Evolutionary conservation across 2,113 vertebrate genomes (phyloP).

Genomic region (Chiloscyllium plagiosum): DNA sequence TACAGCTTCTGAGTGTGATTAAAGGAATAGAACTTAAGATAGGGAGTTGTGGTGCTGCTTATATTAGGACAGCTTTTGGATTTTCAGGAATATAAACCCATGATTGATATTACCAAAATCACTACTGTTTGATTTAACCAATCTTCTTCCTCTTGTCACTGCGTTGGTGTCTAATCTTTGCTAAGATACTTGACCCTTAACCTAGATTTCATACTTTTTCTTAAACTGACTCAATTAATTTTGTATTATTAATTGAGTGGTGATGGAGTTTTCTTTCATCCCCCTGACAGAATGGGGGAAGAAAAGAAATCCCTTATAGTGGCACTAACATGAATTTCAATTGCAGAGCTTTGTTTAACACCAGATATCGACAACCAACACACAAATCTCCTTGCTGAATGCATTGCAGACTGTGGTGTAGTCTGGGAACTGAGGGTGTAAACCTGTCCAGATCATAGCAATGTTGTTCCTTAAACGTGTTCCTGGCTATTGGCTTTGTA

Average conservation of each 20-base stretch:
- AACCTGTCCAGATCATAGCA: not conserved
- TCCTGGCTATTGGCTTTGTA: not conserved
- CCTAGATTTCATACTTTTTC: not conserved
- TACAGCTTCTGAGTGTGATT: too few species aligned
- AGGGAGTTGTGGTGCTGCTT: not conserved
- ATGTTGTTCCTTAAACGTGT: not conserved
- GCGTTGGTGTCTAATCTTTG: not conserved
- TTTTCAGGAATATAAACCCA: not conserved
- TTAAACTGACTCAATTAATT: not conserved
- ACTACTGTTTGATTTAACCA: slow-evolving; percentile 19
- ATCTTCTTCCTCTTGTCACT: not conserved
- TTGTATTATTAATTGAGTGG: not conserved
- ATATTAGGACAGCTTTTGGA: not conserved
- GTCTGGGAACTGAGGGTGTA: slow-evolving; percentile 11
- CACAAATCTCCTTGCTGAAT: not conserved
- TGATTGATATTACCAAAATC: not conserved
- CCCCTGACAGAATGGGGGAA: not conserved
- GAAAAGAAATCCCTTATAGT: not conserved
- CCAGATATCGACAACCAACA: not conserved
- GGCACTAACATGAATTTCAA: slow-evolving; percentile 5
- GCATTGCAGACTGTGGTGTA: slow-evolving; percentile 28
- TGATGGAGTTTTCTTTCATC: not conserved
- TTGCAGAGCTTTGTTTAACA: slow-evolving; percentile 29
- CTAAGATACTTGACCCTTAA: not conserved
- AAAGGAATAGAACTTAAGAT: not conserved